Evolutionary conservation across 2,113 vertebrate species (phyloP).

Genomic region (Seriola quinqueradiata): DNA sequence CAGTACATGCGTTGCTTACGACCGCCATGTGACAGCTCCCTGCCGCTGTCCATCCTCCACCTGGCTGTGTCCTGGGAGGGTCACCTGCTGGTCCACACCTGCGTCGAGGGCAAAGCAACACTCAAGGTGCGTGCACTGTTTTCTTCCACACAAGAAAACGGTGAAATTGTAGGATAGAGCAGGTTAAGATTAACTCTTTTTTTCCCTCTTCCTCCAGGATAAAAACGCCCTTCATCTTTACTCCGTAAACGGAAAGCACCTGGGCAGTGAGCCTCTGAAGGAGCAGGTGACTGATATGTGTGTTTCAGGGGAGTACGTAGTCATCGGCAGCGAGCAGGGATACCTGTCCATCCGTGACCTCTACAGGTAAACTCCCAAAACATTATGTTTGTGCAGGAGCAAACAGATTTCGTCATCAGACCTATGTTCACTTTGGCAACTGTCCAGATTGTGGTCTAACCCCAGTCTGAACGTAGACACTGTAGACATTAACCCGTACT

Average conservation of each 20-base stretch:
- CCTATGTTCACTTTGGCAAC: not conserved
- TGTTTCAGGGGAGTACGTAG: slow-evolving; percentile 90
- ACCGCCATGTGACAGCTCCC: slow-evolving; percentile 92
- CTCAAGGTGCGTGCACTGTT: slow-evolving; percentile 87
- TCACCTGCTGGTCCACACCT: slow-evolving; percentile 92
- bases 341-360: slow-evolving; percentile 94
- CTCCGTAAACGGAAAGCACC: slow-evolving; percentile 94
- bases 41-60: slow-evolving; percentile 89
- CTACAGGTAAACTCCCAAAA: slow-evolving; percentile 89
- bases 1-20: slow-evolving; percentile 93
- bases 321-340: slow-evolving; percentile 94
- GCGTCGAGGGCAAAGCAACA: slow-evolving; percentile 91
- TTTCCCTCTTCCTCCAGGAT: slow-evolving; percentile 83
- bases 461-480: not conserved
- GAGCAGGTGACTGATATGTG: slow-evolving; percentile 96
- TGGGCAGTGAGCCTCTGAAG: slow-evolving; percentile 90
- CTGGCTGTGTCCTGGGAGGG: slow-evolving; percentile 96
- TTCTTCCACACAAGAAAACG: not conserved
- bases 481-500: not conserved
- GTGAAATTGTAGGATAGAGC: not conserved
- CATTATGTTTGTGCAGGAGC: not conserved
- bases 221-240: slow-evolving; percentile 95
- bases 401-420: not conserved
- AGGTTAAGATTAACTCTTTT: not conserved
- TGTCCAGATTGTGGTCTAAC: not conserved